Evolutionary conservation across 1,140 invertebrate species (phyloP).

Genomic region (Druon quercuslanigerum): DNA sequence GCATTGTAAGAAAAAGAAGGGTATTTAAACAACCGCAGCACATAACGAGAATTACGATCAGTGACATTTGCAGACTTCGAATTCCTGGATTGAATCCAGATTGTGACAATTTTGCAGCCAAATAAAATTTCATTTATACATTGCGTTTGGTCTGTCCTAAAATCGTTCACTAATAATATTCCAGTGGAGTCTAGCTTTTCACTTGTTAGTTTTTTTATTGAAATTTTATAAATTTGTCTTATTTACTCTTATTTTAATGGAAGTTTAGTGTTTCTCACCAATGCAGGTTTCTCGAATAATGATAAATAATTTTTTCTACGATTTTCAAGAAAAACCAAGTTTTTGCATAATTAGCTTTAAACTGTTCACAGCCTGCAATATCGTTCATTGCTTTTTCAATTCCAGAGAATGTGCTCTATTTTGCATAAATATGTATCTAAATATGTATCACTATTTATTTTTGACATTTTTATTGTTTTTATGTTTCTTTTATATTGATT

Average conservation of each 20-base stretch:
- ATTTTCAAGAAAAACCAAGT: not conserved
- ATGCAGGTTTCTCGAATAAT: not conserved
- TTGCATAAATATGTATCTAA: no score
- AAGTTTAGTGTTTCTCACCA: not conserved
- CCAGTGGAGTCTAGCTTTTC: not conserved
- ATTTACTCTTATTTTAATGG: not conserved
- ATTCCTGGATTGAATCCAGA: not conserved
- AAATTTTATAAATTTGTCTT: not conserved
- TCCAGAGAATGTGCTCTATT: no score
- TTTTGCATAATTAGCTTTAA: not conserved
- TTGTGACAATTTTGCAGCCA: not conserved
- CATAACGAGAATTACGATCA: not conserved
- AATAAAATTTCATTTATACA: not conserved
- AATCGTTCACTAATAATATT: not conserved
- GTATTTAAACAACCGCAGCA: not conserved
- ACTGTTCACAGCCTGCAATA: no score
- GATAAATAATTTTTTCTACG: not conserved
- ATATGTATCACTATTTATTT: no score
- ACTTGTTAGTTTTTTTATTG: not conserved
- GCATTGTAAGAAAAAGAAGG: not conserved
- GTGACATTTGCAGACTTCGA: not conserved
- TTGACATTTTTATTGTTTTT: no score
- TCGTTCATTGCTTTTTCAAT: no score
- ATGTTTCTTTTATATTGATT: no score
- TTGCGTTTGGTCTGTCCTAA: not conserved